Conservation (phyloP, 2,888 invertebrate species). For the Pollenia griseotomentosa region DNA sequence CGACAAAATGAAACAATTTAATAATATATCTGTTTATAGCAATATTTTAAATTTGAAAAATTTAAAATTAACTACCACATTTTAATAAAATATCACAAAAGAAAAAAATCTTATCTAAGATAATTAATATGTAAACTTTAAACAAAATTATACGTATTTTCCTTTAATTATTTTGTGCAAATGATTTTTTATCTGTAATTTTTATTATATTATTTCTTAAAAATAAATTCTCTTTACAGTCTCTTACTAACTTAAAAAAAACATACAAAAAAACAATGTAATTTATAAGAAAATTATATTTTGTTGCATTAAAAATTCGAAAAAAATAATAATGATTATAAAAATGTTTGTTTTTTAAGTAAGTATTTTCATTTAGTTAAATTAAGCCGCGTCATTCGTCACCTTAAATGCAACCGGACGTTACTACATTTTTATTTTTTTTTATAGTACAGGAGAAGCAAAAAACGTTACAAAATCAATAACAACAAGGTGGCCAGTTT, state of each 20-base stretch:
- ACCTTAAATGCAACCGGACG: too few species aligned
- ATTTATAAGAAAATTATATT: slow-evolving; percentile 71
- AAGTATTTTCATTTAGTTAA: too few species aligned
- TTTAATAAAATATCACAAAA: slow-evolving; percentile 58
- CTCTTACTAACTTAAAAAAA: slow-evolving; percentile 48
- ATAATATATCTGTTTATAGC: slow-evolving; percentile 63
- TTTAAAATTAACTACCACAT: slow-evolving; percentile 65
- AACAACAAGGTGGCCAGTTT: too few species aligned
- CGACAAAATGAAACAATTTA: slow-evolving; percentile 38
- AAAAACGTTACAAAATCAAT: too few species aligned
- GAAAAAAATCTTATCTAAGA: slow-evolving; percentile 51
- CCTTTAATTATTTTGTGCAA: slow-evolving; percentile 52
- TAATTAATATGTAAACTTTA: slow-evolving; percentile 46
- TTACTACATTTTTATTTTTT: too few species aligned
- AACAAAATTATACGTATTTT: slow-evolving; percentile 39
- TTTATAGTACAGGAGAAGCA: too few species aligned
- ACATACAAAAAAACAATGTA: slow-evolving; percentile 56
- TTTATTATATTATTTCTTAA: slow-evolving; percentile 18
- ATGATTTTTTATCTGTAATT: slow-evolving; percentile 38
- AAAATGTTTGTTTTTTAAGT: too few species aligned
- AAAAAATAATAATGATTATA: slow-evolving; percentile 22
- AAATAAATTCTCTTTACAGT: slow-evolving; percentile 30
- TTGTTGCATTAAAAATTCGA: slow-evolving; percentile 71
- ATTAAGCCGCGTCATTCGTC: too few species aligned
- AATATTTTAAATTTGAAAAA: slow-evolving; percentile 74